Conservation (phyloP, 2,888 invertebrate genomes). For the Chouioia cunea region DNA sequence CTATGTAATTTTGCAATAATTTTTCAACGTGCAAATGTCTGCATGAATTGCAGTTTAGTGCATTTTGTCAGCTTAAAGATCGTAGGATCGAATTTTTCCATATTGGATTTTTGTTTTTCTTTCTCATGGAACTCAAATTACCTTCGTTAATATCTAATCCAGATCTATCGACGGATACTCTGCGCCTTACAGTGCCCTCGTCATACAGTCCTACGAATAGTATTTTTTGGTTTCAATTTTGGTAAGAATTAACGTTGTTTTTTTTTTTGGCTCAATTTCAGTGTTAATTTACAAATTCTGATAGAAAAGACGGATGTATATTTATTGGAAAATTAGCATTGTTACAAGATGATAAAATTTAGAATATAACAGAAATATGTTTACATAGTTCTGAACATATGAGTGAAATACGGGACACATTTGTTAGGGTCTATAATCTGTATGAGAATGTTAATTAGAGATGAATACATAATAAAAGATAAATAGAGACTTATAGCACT, state of each 20-base stretch:
- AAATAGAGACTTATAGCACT: too few relatives aligned
- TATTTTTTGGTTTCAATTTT: slow-evolving; percentile 55
- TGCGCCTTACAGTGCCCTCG: slow-evolving; percentile 69
- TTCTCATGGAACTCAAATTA: slow-evolving; percentile 56
- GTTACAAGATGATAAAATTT: neutral
- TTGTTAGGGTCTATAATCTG: slow-evolving; percentile 20
- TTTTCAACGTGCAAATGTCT: too few relatives aligned
- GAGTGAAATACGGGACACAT: slow-evolving; percentile 10
- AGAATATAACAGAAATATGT: neutral
- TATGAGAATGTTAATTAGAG: slow-evolving; percentile 1
- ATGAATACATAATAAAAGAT: too few relatives aligned
- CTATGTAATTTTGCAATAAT: neutral
- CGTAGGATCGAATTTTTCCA: slow-evolving; percentile 23
- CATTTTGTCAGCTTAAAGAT: slow-evolving; percentile 35
- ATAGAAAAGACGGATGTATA: slow-evolving; percentile 39
- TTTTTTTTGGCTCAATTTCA: slow-evolving; percentile 32
- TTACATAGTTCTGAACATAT: neutral
- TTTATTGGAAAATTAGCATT: neutral
- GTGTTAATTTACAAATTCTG: slow-evolving; percentile 39
- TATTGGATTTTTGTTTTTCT: slow-evolving; percentile 13
- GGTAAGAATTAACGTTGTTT: slow-evolving; percentile 23
- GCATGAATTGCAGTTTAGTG: neutral
- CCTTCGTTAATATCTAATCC: slow-evolving; percentile 73
- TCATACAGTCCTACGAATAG: slow-evolving; percentile 65
- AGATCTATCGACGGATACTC: slow-evolving; percentile 72